Evolutionary conservation across 1,140 invertebrate genomes (phyloP).

Genomic region (Cheumatopsyche charites): DNA sequence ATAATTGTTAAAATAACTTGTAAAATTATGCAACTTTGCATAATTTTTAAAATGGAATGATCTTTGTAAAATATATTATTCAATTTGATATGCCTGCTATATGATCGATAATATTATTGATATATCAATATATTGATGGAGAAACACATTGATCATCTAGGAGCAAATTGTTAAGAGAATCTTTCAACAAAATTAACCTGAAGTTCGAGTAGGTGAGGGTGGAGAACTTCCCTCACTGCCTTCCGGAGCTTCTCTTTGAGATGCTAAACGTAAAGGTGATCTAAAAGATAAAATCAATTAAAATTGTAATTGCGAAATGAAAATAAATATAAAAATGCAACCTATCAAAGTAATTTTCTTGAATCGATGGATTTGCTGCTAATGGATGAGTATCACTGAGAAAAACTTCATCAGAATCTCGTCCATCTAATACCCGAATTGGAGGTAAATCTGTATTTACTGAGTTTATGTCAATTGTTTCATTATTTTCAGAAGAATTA

Average conservation of each 20-base stretch:
- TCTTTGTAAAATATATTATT: neutral
- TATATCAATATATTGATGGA: neutral
- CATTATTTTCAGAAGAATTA: conserved; percentile 30
- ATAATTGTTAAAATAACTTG: conserved; percentile 42
- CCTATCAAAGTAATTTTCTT: conserved; percentile 40
- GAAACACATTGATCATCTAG: neutral
- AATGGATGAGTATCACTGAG: conserved; percentile 29
- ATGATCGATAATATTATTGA: too few species aligned
- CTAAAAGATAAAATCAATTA: conserved; percentile 24
- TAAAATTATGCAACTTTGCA: conserved; percentile 53
- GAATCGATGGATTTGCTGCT: conserved; percentile 6
- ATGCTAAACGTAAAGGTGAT: conserved; percentile 41
- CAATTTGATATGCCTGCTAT: neutral
- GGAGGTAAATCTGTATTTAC: conserved; percentile 6
- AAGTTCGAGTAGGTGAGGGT: conserved; percentile 34
- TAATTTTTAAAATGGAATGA: neutral
- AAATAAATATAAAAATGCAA: neutral
- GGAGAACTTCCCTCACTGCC: conserved; percentile 63
- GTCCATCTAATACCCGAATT: conserved; percentile 45
- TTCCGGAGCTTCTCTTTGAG: conserved; percentile 67
- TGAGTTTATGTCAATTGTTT: neutral
- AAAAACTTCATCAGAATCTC: conserved; percentile 48
- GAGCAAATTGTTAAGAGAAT: neutral
- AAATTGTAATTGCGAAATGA: neutral
- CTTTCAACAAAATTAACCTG: conserved; percentile 31